phyloP scores from a whole-genome alignment of 1,140 invertebrate genomes.

The Anastrepha obliqua region DNA sequence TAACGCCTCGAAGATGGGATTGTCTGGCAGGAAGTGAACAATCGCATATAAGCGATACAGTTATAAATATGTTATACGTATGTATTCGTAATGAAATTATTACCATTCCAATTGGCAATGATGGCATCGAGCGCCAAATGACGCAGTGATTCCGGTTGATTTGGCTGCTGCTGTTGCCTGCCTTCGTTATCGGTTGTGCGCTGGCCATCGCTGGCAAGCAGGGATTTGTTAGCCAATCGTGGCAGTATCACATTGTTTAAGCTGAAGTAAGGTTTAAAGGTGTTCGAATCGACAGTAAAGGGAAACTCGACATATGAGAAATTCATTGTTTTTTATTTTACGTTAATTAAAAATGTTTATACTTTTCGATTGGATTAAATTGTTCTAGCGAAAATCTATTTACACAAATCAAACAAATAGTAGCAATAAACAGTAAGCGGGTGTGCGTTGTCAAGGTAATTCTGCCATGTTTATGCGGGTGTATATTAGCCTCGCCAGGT shows the following conservation, averaged over 20 bases:
- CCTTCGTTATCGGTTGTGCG: slow-evolving; percentile 54
- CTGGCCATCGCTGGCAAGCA: slow-evolving; percentile 58
- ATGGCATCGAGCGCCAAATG: slow-evolving; percentile 73
- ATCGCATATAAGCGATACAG: neutral
- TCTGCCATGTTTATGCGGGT: too few species aligned
- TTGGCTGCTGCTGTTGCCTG: slow-evolving; percentile 55
- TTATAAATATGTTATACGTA: slow-evolving; percentile 33
- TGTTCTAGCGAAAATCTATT: neutral
- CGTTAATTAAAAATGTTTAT: slow-evolving; percentile 35
- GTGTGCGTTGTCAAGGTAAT: neutral
- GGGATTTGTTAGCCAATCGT: slow-evolving; percentile 67
- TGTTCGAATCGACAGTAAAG: slow-evolving; percentile 69
- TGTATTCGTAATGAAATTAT: slow-evolving; percentile 55
- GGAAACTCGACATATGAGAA: slow-evolving; percentile 72
- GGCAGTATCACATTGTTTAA: slow-evolving; percentile 64
- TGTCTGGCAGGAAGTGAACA: slow-evolving; percentile 60
- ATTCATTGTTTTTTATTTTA: slow-evolving; percentile 61
- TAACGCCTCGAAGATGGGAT: slow-evolving; percentile 70
- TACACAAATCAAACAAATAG: neutral
- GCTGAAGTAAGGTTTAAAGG: slow-evolving; percentile 72
- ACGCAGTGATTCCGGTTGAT: slow-evolving; percentile 71
- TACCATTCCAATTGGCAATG: slow-evolving; percentile 73
- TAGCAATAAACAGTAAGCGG: neutral
- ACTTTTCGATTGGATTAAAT: slow-evolving; percentile 9
- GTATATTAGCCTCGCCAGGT: too few species aligned